A percentile compares a stretch with the other conserved stretches of the same genome.
phyloP scores from a whole-genome alignment of 2,888 invertebrate genomes.

The Magallana nippona region DNA sequence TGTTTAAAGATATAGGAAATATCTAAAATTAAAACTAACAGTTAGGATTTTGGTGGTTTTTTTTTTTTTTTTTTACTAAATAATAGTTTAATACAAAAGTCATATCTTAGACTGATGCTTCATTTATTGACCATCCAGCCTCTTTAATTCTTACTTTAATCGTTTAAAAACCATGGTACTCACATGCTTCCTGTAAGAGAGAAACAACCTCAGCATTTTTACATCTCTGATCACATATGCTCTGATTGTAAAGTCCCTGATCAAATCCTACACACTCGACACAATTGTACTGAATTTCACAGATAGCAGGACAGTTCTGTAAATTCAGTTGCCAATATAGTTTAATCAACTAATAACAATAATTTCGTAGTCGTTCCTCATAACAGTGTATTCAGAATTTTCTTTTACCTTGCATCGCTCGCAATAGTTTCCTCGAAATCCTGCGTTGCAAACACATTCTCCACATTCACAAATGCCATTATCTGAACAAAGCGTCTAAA shows the following conservation, averaged over 20 bases:
- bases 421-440: constrained; percentile 88
- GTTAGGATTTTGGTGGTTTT: too few species aligned
- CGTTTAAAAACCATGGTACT: not conserved
- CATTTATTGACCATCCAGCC: too few species aligned
- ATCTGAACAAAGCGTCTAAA: constrained; percentile 81
- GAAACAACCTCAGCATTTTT: constrained; percentile 30
- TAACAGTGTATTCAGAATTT: too few species aligned
- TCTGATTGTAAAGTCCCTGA: constrained; percentile 84
- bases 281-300: constrained; percentile 86
- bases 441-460: constrained; percentile 86
- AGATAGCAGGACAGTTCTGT: not conserved
- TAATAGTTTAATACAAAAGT: too few species aligned
- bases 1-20: too few species aligned
- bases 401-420: constrained; percentile 93
- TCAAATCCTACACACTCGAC: constrained; percentile 94
- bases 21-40: too few species aligned
- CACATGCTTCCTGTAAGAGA: not conserved
- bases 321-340: not conserved
- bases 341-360: not conserved
- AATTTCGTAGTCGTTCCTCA: too few species aligned
- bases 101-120: too few species aligned
- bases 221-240: constrained; percentile 85
- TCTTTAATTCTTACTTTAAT: not conserved
- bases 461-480: constrained; percentile 95
- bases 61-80: too few species aligned